A percentile compares a stretch with the other conserved stretches of the same genome.
Conservation (phyloP, 1,140 invertebrate genomes). For the Pseudomyrmex concolor region DNA sequence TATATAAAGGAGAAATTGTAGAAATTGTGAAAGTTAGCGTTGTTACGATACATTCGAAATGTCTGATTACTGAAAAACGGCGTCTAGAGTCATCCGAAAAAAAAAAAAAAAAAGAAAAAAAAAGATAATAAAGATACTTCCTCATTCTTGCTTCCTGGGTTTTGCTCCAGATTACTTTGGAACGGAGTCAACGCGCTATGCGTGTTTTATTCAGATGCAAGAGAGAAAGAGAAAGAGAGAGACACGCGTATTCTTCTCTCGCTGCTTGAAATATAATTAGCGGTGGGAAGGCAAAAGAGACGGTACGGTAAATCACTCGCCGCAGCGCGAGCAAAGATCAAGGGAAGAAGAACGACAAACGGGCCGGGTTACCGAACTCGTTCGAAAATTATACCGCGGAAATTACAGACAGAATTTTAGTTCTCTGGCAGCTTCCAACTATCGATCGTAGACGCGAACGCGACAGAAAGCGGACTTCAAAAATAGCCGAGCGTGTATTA, state of each 20-base stretch:
- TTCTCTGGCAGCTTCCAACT: constrained; percentile 18
- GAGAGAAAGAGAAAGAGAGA: not conserved
- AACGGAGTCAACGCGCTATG: not conserved
- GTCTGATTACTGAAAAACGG: too few relatives aligned
- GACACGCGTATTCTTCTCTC: constrained; percentile 51
- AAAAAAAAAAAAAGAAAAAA: not conserved
- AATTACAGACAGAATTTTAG: constrained; percentile 48
- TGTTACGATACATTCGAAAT: too few relatives aligned
- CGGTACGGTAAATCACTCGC: constrained; percentile 63
- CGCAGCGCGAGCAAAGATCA: constrained; percentile 62
- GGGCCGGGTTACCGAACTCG: constrained; percentile 64
- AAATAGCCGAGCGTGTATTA: constrained; percentile 63
- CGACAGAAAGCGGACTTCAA: constrained; percentile 21
- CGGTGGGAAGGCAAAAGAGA: constrained; percentile 27
- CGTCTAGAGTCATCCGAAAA: too few relatives aligned
- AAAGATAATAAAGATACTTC: not conserved
- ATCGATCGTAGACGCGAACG: not conserved
- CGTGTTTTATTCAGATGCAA: not conserved
- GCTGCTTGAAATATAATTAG: constrained; percentile 64
- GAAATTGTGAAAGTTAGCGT: too few relatives aligned
- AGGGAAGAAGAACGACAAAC: constrained; percentile 48
- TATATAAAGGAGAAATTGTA: too few relatives aligned
- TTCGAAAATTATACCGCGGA: constrained; percentile 42
- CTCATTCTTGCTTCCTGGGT: not conserved
- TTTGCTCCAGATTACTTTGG: not conserved